These are phyloP conservation scores for Spisula subtruncata DNA, from an alignment of 2,888 invertebrate species.

Conservation along the genomic window DNA sequence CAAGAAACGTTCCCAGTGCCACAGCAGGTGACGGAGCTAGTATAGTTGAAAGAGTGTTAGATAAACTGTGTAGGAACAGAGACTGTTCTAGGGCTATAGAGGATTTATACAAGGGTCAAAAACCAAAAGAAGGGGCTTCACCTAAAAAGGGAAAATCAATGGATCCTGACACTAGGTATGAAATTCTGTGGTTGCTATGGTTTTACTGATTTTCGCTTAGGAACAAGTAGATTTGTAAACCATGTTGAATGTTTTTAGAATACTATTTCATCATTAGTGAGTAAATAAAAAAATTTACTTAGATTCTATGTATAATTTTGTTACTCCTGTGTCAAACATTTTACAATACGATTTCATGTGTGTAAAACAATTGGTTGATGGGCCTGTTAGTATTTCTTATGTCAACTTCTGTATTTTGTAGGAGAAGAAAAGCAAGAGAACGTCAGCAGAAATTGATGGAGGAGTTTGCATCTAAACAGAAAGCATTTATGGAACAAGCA, in stretches of 20 bases:
- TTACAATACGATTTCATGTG: too few species aligned
- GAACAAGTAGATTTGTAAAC: too few species aligned
- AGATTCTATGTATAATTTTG: too few species aligned
- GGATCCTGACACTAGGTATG: constrained; percentile 79
- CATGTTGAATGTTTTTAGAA: too few species aligned
- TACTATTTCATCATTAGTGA: too few species aligned
- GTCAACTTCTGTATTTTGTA: constrained; percentile 53
- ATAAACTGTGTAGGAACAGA: constrained; percentile 88
- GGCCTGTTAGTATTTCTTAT: too few species aligned
- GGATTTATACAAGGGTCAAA: constrained; percentile 92
- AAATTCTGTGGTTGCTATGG: neutral
- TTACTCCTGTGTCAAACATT: too few species aligned
- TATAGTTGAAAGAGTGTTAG: constrained; percentile 94
- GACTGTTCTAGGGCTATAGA: constrained; percentile 89
- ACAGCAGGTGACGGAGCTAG: constrained; percentile 95
- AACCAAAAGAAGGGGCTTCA: constrained; percentile 90
- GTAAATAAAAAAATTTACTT: too few species aligned
- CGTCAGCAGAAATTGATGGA: constrained; percentile 97
- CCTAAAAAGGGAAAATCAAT: constrained; percentile 70
- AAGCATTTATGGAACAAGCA: constrained; percentile 94
- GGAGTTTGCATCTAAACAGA: constrained; percentile 96
- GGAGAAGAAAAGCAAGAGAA: constrained; percentile 91
- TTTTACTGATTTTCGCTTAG: too few species aligned
- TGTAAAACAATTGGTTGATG: too few species aligned
- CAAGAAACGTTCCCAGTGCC: constrained; percentile 58